Evolutionary conservation across 1,140 invertebrate species (phyloP), one percentile per base, ranked within the genome.

Genomic region (Heterodera schachtii): DNA sequence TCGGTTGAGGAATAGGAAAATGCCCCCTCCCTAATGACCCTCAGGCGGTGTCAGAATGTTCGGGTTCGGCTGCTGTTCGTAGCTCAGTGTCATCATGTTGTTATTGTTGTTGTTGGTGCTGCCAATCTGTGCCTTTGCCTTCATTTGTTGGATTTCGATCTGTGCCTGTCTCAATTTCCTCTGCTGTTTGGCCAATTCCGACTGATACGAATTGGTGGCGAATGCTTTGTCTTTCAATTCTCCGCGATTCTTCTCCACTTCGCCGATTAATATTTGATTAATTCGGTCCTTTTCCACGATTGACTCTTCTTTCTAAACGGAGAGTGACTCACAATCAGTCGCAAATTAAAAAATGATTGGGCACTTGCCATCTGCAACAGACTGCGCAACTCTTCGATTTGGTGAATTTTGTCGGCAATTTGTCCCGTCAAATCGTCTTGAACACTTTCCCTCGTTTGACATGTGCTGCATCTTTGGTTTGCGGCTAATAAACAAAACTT

Each of bases 381-480:
- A 6, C 19, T 31, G 31, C 44, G 60, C 60, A 79, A 19, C 21
- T 69, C 49, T 9, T 41, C 67, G 21, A 79, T 79, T 5, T 71
- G 9, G 3, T 31, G 57, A n/a, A 19, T 21, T 11, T 70, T 67
- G 0, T 71, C 21, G 4, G 67, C 78, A 46, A 70, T 79, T 44
- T 79, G 57, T 13, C 79, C 67, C 31, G 67, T 57, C 13, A 79
- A 73, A 49, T 47, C 73, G 21, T 46, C 49, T 13, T 73, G 78
- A 19, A 71, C 60, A 67, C 73, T 21, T 46, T 79, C 78, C 9
- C 69, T 21, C 5, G 67, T 67, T 46, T 79, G 73, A 73, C 78
- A 79, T 19, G 60, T 71, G 41, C 49, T 31, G 44, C 78, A 79
- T 19, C 69, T 79, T n/a, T 79, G 78, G n/a, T 79, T 64, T 31